Evolutionary conservation across 1,140 invertebrate genomes (phyloP).

Genomic region (Linepithema humile): DNA sequence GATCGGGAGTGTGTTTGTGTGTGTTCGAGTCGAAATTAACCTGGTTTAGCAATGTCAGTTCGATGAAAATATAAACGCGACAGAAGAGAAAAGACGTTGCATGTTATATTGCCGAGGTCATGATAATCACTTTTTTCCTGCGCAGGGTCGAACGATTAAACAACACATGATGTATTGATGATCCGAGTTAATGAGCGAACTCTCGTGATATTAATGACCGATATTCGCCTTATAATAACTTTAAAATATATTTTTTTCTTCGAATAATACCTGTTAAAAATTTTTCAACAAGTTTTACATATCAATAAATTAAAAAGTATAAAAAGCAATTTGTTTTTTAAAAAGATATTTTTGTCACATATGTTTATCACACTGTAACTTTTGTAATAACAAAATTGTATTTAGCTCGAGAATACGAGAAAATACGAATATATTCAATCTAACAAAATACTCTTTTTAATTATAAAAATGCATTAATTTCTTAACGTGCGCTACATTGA

Average conservation of each 20-base stretch:
- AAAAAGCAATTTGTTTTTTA: not conserved
- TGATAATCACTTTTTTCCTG: constrained; percentile 7
- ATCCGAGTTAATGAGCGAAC: not conserved
- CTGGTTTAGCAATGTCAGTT: constrained; percentile 52
- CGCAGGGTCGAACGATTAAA: constrained; percentile 4
- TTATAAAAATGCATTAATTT: not conserved
- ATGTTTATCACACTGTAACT: too few species aligned
- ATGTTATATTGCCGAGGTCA: not conserved
- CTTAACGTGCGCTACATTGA: not conserved
- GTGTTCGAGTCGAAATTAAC: constrained; percentile 61
- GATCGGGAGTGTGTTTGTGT: not conserved
- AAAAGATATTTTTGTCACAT: not conserved
- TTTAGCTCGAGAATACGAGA: not conserved
- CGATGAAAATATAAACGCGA: constrained; percentile 50
- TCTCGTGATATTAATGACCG: not conserved
- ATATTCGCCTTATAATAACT: not conserved
- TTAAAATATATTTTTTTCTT: not conserved
- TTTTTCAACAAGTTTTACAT: not conserved
- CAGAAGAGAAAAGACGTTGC: not conserved
- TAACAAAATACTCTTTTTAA: not conserved
- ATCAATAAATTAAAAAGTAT: not conserved
- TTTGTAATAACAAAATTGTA: not conserved
- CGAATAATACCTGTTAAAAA: not conserved
- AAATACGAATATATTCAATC: not conserved
- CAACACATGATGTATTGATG: not conserved